These are phyloP conservation scores for Myrmecobius fasciatus DNA, from an alignment of 2,113 vertebrate genomes.

Conservation along the genomic window DNA sequence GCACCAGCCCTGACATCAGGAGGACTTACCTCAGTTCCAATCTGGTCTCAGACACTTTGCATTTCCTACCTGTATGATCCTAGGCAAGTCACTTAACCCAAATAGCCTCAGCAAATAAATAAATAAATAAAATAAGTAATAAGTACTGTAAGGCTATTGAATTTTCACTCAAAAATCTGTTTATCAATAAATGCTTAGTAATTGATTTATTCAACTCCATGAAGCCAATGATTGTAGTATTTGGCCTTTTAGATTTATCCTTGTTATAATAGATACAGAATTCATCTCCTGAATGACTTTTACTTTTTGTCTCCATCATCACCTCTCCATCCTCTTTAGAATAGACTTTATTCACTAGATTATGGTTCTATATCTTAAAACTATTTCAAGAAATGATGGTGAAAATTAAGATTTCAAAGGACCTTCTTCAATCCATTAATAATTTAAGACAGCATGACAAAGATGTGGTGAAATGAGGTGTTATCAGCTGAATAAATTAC, in stretches of 20 bases:
- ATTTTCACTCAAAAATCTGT: not conserved
- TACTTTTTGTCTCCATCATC: not conserved
- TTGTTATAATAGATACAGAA: not conserved
- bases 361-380: conserved; percentile 3
- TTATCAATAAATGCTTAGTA: not conserved
- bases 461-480: not conserved
- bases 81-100: no score
- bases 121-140: not conserved
- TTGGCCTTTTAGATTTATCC: not conserved
- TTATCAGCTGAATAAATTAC: not conserved
- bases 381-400: not conserved
- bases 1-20: no score
- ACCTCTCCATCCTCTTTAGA: not conserved
- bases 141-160: not conserved
- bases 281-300: not conserved
- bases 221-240: not conserved
- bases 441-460: conserved; percentile 12
- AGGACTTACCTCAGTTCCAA: no score
- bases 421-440: not conserved
- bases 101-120: no score
- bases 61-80: no score
- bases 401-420: not conserved
- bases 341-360: not conserved
- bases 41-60: no score
- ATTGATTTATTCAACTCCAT: not conserved